Percentiles rank a stretch among this genome's conserved stretches.
Conservation (phyloP, 2,797 vertebrate species). For the Sebastes oblongus region DNA sequence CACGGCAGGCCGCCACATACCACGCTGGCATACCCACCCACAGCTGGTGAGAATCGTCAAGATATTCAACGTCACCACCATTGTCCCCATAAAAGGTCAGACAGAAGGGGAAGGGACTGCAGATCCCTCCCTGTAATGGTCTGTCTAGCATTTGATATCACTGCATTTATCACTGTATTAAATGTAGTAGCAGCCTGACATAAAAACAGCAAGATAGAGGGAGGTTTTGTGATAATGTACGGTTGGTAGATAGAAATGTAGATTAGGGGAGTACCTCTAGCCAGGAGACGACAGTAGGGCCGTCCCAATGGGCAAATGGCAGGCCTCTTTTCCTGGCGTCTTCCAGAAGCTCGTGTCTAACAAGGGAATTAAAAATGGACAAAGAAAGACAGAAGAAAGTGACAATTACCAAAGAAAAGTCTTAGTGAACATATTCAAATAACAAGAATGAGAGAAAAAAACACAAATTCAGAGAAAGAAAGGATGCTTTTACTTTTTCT, state of each 20-base stretch:
- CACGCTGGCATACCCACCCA: slow-evolving; percentile 99
- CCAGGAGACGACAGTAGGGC: slow-evolving; percentile 96
- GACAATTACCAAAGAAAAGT: neutral
- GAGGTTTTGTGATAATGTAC: neutral
- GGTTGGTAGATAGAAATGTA: neutral
- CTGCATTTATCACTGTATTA: neutral
- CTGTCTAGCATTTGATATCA: neutral
- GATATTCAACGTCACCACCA: slow-evolving; percentile 41
- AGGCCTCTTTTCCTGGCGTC: slow-evolving; percentile 92
- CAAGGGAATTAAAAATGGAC: slow-evolving; percentile 11
- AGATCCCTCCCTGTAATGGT: neutral
- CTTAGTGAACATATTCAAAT: neutral
- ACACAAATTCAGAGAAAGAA: neutral
- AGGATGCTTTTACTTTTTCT: slow-evolving; percentile 88
- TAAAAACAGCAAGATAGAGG: neutral
- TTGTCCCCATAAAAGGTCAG: slow-evolving; percentile 25
- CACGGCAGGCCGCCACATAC: slow-evolving; percentile 96
- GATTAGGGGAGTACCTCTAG: slow-evolving; percentile 87
- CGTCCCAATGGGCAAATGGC: slow-evolving; percentile 96
- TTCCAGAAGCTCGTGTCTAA: slow-evolving; percentile 94
- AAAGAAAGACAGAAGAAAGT: neutral
- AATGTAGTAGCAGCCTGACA: neutral
- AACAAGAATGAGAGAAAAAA: neutral
- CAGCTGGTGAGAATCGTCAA: slow-evolving; percentile 82
- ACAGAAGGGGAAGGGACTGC: neutral